Evolutionary conservation across 2,888 invertebrate genomes (phyloP).

Genomic region (Dichetophora obliterata): DNA sequence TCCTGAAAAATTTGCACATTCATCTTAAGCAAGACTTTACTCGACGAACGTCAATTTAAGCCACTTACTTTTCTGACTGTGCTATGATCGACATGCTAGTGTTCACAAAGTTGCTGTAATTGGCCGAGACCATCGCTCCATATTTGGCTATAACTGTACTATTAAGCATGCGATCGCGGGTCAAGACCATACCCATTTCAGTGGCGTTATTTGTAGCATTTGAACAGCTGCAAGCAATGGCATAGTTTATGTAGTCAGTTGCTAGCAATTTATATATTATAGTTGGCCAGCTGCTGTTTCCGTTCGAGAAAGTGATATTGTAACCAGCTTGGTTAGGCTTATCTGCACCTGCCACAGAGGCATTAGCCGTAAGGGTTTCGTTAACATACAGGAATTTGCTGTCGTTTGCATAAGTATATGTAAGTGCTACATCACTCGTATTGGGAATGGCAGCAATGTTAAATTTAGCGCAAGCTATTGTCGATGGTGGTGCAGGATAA

Average conservation of each 20-base stretch:
- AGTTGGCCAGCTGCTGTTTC: no score
- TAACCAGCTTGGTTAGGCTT: constrained; percentile 8
- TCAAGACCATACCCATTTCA: constrained; percentile 52
- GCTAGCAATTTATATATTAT: constrained; percentile 54
- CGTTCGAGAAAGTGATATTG: not conserved
- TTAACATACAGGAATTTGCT: not conserved
- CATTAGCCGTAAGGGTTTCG: not conserved
- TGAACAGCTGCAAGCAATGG: constrained; percentile 58
- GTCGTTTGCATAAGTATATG: constrained; percentile 22
- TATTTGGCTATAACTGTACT: constrained; percentile 43
- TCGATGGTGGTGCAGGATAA: not conserved
- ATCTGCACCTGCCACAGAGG: not conserved
- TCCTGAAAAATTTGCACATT: no score
- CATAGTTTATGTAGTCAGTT: constrained; percentile 55
- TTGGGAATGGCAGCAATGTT: not conserved
- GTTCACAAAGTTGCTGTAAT: constrained; percentile 50
- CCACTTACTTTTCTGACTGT: constrained; percentile 55
- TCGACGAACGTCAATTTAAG: no score
- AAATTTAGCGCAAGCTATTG: constrained; percentile 27
- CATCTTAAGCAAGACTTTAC: no score
- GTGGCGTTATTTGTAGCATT: constrained; percentile 53
- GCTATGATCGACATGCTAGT: constrained; percentile 53
- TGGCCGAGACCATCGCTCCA: constrained; percentile 44
- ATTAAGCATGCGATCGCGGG: constrained; percentile 47
- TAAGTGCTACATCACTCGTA: not conserved